These are phyloP conservation scores for Scelioninae gen. 1 DNA, from an alignment of 2,888 invertebrate genomes.

Conservation along the genomic window DNA sequence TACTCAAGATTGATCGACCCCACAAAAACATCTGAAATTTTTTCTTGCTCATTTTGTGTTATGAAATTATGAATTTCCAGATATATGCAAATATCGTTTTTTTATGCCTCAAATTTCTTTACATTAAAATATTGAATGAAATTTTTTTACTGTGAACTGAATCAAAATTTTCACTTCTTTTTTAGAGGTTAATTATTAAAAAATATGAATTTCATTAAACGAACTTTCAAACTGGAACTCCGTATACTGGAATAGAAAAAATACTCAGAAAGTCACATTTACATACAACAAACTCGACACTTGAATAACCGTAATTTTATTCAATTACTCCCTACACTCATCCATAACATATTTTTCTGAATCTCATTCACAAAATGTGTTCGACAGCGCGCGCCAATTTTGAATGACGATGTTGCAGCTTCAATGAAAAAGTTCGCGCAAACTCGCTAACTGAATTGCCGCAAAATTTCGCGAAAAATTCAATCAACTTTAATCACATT, in stretches of 20 bases:
- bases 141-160: no score
- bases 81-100: neutral
- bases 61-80: constrained; percentile 39
- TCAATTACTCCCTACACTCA: neutral
- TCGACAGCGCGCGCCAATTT: constrained; percentile 10
- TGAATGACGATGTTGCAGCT: neutral
- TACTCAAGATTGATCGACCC: constrained; percentile 4
- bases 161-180: no score
- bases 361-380: neutral
- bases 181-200: no score
- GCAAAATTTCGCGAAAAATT: constrained; percentile 35
- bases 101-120: neutral
- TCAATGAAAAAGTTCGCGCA: constrained; percentile 25
- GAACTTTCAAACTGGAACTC: no score
- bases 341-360: neutral
- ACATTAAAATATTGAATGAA: neutral
- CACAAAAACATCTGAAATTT: constrained; percentile 24
- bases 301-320: constrained; percentile 1
- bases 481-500: constrained; percentile 31
- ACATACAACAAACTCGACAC: neutral
- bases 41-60: constrained; percentile 40
- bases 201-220: no score
- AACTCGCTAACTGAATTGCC: constrained; percentile 33
- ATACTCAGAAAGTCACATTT: neutral
- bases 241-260: neutral